Conservation (phyloP, 2,113 vertebrate genomes). For the Chaetorhynchus papuensis region DNA sequence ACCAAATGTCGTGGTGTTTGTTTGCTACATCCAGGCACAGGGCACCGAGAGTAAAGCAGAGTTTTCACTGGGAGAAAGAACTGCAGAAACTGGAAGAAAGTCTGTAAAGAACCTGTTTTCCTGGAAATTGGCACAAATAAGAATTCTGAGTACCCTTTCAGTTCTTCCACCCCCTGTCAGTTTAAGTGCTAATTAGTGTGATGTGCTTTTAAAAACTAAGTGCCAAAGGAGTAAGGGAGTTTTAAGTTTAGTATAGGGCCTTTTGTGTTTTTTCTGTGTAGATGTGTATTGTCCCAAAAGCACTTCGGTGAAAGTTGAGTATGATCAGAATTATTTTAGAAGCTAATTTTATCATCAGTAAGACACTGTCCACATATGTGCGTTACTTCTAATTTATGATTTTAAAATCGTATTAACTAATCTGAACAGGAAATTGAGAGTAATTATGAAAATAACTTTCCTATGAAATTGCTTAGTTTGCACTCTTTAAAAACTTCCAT, state of each 20-base stretch:
- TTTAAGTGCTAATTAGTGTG: neutral
- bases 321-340: neutral
- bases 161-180: neutral
- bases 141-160: neutral
- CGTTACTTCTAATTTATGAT: neutral
- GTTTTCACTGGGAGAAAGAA: neutral
- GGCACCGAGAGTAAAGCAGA: neutral
- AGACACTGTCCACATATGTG: neutral
- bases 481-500: neutral
- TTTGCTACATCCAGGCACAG: accelerated
- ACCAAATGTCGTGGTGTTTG: neutral
- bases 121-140: neutral
- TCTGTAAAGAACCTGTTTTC: neutral
- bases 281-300: neutral
- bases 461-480: neutral
- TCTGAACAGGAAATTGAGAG: neutral
- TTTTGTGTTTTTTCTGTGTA: neutral
- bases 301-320: neutral
- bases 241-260: neutral
- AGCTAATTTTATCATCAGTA: neutral
- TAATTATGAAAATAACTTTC: neutral
- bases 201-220: neutral
- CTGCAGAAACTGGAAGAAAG: neutral
- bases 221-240: neutral
- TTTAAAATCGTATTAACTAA: neutral